Conservation (phyloP, 2,888 invertebrate species). For the Caenorhabditis sinica region DNA sequence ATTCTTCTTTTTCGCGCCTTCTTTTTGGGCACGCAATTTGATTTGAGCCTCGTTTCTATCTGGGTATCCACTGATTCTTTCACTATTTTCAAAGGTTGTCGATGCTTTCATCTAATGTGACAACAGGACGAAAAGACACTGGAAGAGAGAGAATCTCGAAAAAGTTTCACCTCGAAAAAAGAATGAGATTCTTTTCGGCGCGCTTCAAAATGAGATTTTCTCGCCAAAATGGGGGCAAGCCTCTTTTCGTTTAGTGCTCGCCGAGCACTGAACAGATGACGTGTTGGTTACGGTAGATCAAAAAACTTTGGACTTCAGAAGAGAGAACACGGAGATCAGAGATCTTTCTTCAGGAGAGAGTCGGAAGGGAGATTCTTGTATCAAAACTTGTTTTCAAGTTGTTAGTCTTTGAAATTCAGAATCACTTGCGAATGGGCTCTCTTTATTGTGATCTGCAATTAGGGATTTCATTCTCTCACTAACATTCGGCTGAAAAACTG, state of each 20-base stretch:
- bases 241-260: conserved; percentile 30
- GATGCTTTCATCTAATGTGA: conserved; percentile 26
- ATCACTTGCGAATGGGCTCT: too few species aligned
- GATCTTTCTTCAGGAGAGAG: not conserved
- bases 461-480: too few species aligned
- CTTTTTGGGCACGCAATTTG: conserved; percentile 34
- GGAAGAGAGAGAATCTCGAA: conserved; percentile 30
- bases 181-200: conserved; percentile 10
- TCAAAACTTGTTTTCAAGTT: too few species aligned
- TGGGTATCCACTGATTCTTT: not conserved
- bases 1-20: conserved; percentile 13
- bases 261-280: conserved; percentile 41
- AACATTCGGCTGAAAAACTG: too few species aligned
- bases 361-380: not conserved
- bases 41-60: conserved; percentile 35
- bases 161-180: conserved; percentile 43
- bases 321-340: not conserved
- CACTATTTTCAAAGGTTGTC: conserved; percentile 29
- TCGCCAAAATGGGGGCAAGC: conserved; percentile 25
- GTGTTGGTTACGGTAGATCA: conserved; percentile 38
- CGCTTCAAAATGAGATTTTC: conserved; percentile 44
- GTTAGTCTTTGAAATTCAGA: too few species aligned
- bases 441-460: too few species aligned
- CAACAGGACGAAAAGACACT: conserved; percentile 27
- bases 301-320: conserved; percentile 25